Percentiles rank a stretch among this genome's conserved stretches.
Evolutionary conservation across 1,140 invertebrate species (phyloP).

Genomic region (Ceratina calcarata): DNA sequence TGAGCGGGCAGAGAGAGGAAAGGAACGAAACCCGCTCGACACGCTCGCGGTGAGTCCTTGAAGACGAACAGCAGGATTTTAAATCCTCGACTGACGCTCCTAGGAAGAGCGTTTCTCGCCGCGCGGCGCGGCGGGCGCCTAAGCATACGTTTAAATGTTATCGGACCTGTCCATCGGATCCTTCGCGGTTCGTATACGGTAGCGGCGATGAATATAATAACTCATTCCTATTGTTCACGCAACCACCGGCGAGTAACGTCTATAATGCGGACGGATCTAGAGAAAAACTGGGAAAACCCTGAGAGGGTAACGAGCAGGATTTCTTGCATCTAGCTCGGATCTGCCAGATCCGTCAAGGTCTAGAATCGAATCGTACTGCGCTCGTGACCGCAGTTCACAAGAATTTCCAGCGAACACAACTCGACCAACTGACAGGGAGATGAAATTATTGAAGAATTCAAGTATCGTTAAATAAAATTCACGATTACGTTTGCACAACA

Average conservation of each 20-base stretch:
- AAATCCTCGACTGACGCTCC: conserved; percentile 56
- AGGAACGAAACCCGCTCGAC: conserved; percentile 20
- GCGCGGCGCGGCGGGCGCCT: conserved; percentile 38
- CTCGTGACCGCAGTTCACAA: too few species aligned
- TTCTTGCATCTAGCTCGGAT: too few species aligned
- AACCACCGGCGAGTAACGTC: not conserved
- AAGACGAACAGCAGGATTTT: conserved; percentile 68
- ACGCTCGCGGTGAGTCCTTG: conserved; percentile 60
- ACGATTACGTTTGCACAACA: too few species aligned
- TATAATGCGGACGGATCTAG: not conserved
- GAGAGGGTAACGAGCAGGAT: not conserved
- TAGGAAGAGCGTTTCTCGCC: conserved; percentile 22
- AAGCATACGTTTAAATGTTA: conserved; percentile 45
- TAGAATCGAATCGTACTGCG: too few species aligned
- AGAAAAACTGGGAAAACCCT: conserved; percentile 22
- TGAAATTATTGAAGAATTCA: not conserved
- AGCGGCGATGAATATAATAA: conserved; percentile 45
- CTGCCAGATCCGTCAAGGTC: too few species aligned
- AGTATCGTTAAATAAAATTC: too few species aligned
- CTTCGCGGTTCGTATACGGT: conserved; percentile 41
- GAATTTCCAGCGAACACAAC: too few species aligned
- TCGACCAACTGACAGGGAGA: too few species aligned
- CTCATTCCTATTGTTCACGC: conserved; percentile 41
- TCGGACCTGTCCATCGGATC: conserved; percentile 42
- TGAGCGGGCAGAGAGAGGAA: not conserved